Evolutionary conservation across 2,888 invertebrate species (phyloP), one percentile per base, ranked within the genome.

Genomic region (Drosophila eohydei): DNA sequence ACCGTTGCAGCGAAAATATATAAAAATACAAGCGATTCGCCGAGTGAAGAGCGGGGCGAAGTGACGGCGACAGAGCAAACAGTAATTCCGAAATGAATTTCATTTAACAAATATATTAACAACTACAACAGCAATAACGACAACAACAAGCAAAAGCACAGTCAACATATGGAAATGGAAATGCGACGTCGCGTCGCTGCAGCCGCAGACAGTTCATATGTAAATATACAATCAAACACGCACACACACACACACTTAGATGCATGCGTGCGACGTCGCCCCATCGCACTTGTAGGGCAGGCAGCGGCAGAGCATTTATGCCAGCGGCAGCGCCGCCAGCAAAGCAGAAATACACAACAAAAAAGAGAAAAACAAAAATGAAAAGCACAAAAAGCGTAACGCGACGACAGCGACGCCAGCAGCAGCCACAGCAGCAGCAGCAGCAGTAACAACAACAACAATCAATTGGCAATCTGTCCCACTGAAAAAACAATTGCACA

Each of bases 31-130:
- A 51, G 34, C 65, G 41, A 59, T 34, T n/a, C 40, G 14, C 8
- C 7, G 26, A 28, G 16, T 40, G 36, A 28, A 21, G 7, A 43
- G 60, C 32, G 14, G 6, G 21, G 8, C 11, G 30, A 9, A 38
- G 38, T 9, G 16, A 16, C 5, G 43, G 21, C 21, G 50, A 50
- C 9, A 38, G 52, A 77, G 74, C 80, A 86, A 83, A 82, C 82
- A 84, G 88, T 80, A 85, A 86, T 86, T 80, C 80, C 75, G 76
- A 89, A 80, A 86, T 89, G 84, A 90, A 89, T 90, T 90, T 88
- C 86, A 85, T 89, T 90, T 90, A 86, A 89, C 90, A 90, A 90
- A 90, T 84, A 85, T 84, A 90, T 90, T 89, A 90, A 88, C 90
- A 89, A 89, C 84, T 83, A 78, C 85, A 80, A 74, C 75, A 79